Conservation (phyloP, 2,113 vertebrate genomes). For the Notarius quadriscutis region DNA sequence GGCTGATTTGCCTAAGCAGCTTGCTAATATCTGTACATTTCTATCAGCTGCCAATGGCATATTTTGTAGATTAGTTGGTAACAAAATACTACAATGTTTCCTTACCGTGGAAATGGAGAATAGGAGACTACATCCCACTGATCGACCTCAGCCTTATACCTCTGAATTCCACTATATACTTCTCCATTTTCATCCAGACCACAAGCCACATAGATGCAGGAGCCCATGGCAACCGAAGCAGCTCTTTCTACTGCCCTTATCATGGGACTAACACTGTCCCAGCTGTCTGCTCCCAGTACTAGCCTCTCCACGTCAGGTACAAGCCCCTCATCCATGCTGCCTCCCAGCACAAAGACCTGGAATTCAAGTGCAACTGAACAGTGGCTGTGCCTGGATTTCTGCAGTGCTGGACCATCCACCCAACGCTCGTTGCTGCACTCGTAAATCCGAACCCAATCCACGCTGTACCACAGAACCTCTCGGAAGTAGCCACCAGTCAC, state of each 20-base stretch:
- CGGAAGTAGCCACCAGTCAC: conserved; percentile 86
- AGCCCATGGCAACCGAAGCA: conserved; percentile 64
- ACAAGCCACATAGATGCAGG: conserved; percentile 80
- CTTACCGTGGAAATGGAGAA: conserved; percentile 83
- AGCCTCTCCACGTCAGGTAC: conserved; percentile 78
- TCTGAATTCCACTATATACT: conserved; percentile 81
- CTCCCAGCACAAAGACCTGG: conserved; percentile 80
- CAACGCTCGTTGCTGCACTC: conserved; percentile 75
- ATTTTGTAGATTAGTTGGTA: neutral
- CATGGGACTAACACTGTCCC: conserved; percentile 78
- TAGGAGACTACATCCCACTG: conserved; percentile 83
- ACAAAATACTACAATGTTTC: neutral
- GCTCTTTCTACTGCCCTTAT: conserved; percentile 82
- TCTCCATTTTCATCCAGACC: conserved; percentile 87
- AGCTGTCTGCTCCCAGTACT: conserved; percentile 68
- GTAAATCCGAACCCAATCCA: conserved; percentile 85
- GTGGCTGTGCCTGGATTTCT: conserved; percentile 81
- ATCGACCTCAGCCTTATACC: conserved; percentile 70
- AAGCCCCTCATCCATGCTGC: conserved; percentile 79
- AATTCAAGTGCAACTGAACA: conserved; percentile 76
- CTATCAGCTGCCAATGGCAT: neutral
- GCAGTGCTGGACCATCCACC: conserved; percentile 80
- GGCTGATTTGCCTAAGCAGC: neutral
- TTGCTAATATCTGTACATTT: conserved; percentile 1
- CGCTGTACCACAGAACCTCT: conserved; percentile 84